Evolutionary conservation across 2,888 invertebrate genomes (phyloP).

Genomic region (Euproctis similis): DNA sequence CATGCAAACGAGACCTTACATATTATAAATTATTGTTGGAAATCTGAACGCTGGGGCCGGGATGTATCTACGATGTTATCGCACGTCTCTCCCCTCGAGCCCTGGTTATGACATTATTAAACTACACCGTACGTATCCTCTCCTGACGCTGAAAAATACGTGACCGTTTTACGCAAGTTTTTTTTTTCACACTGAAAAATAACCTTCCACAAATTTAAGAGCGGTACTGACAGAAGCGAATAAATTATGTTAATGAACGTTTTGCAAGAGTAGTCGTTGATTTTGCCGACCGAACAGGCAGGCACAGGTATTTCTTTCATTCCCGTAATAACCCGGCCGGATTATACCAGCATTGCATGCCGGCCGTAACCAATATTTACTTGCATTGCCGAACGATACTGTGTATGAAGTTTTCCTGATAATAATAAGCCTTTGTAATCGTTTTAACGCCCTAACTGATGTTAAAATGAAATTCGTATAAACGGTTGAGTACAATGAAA

Average conservation of each 20-base stretch:
- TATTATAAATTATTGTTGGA: conserved; percentile 60
- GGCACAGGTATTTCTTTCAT: conserved; percentile 47
- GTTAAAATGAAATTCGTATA: too few species aligned
- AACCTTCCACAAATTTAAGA: conserved; percentile 67
- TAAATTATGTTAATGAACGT: conserved; percentile 73
- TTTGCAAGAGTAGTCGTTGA: conserved; percentile 68
- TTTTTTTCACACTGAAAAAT: conserved; percentile 61
- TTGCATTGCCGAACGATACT: conserved; percentile 10
- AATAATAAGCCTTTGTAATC: too few species aligned
- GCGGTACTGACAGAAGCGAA: conserved; percentile 67
- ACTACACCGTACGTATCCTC: conserved; percentile 48
- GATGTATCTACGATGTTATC: conserved; percentile 61
- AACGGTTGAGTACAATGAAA: too few species aligned
- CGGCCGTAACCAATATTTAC: conserved; percentile 25
- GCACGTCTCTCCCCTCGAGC: conserved; percentile 31
- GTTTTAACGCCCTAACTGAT: too few species aligned
- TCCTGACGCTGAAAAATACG: conserved; percentile 69
- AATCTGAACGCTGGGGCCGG: conserved; percentile 40
- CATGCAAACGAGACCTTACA: conserved; percentile 50
- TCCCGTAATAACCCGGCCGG: conserved; percentile 53
- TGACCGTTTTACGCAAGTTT: conserved; percentile 66
- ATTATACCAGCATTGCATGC: conserved; percentile 16
- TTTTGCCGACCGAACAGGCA: conserved; percentile 53
- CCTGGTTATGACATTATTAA: conserved; percentile 69
- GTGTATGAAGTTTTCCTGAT: conserved; percentile 7